A percentile compares a stretch with the other conserved stretches of the same genome.
Evolutionary conservation across 2,113 vertebrate genomes (phyloP).

Genomic region (Chunga burmeisteri): DNA sequence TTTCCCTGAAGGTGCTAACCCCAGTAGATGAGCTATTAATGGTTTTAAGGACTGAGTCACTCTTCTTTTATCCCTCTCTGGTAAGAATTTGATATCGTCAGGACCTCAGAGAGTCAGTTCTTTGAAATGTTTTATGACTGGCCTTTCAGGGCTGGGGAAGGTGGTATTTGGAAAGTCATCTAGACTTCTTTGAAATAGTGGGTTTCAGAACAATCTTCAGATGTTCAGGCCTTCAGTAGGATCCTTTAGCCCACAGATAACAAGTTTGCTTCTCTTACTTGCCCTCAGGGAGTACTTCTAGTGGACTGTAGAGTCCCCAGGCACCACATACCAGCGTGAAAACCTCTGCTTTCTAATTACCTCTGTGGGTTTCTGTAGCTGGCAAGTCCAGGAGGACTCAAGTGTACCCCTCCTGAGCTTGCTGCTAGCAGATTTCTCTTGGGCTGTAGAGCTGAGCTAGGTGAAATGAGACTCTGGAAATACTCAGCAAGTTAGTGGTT

Average conservation of each 20-base stretch:
- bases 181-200: not conserved
- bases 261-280: not conserved
- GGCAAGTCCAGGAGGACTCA: not conserved
- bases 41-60: not conserved
- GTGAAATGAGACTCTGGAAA: not conserved
- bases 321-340: not conserved
- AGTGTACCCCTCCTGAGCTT: fast-evolving
- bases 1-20: not conserved
- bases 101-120: not conserved
- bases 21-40: not conserved
- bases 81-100: not conserved
- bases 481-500: not conserved
- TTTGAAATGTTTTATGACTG: not conserved
- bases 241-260: not conserved
- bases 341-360: not conserved
- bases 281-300: not conserved
- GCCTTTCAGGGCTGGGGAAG: not conserved
- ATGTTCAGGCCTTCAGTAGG: not conserved
- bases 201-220: not conserved
- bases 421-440: not conserved
- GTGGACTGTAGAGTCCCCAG: not conserved
- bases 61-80: not conserved
- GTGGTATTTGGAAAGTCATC: not conserved
- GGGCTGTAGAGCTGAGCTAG: not conserved
- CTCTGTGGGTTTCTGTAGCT: not conserved